These are phyloP conservation scores for Sphenodon punctatus DNA, from an alignment of 2,797 vertebrate genomes.

Conservation along the genomic window DNA sequence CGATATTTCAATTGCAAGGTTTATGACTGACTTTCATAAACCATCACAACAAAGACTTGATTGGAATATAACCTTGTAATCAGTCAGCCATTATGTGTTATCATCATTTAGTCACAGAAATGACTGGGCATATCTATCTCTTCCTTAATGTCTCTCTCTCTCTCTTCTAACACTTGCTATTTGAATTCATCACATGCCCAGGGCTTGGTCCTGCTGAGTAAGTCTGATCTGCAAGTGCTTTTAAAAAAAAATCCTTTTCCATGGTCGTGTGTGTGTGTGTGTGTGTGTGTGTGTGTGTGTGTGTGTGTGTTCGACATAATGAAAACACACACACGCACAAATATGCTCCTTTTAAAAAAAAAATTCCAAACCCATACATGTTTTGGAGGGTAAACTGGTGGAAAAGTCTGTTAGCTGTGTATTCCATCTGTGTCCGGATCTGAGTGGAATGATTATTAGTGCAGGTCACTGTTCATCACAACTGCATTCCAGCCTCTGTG, in stretches of 20 bases:
- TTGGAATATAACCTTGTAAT: fast-evolving
- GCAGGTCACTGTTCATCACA: constrained; percentile 63
- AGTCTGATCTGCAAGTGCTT: neutral
- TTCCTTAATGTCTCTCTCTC: neutral
- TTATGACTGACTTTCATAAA: neutral
- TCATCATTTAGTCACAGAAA: neutral
- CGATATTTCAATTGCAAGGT: neutral
- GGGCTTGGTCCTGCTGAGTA: constrained; percentile 33
- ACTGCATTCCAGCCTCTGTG: constrained; percentile 71
- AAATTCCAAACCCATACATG: neutral
- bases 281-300: too few relatives aligned
- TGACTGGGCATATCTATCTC: neutral
- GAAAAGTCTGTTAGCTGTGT: neutral
- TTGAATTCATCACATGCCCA: constrained; percentile 20
- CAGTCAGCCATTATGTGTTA: neutral
- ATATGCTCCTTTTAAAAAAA: neutral
- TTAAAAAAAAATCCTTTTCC: constrained; percentile 16
- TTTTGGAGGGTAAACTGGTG: neutral
- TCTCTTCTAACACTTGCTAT: constrained; percentile 25
- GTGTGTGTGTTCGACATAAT: constrained; percentile 15
- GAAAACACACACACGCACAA: neutral
- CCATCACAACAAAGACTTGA: neutral
- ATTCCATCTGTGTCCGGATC: neutral
- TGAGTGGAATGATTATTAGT: constrained; percentile 2
- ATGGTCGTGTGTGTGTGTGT: neutral